Evolutionary conservation across 2,797 vertebrate species (phyloP).

Genomic region (Chromobotia macracanthus): DNA sequence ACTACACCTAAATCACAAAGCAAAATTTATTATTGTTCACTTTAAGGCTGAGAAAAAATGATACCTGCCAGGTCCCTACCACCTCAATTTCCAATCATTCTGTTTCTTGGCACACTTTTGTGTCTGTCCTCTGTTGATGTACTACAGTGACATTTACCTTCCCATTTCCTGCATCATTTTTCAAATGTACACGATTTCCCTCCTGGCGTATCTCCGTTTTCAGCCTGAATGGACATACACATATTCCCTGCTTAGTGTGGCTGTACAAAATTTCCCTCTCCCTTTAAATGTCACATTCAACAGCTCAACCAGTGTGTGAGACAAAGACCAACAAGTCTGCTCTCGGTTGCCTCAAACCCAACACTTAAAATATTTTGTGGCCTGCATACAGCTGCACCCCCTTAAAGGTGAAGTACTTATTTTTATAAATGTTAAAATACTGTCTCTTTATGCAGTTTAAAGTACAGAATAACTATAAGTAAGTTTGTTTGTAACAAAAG

Average conservation of each 20-base stretch:
- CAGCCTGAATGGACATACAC: slow-evolving; percentile 21
- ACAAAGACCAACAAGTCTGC: slow-evolving; percentile 24
- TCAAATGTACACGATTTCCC: slow-evolving; percentile 23
- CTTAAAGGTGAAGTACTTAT: neutral
- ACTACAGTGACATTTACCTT: slow-evolving; percentile 53
- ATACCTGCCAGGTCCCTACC: neutral
- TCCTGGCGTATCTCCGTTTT: slow-evolving; percentile 23
- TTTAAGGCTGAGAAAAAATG: neutral
- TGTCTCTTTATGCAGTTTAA: neutral
- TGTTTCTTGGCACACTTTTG: slow-evolving; percentile 25
- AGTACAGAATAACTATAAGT: neutral
- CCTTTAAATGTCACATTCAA: slow-evolving; percentile 47
- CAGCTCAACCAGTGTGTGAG: slow-evolving; percentile 31
- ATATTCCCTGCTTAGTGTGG: slow-evolving; percentile 11
- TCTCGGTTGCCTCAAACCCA: neutral
- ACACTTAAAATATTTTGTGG: neutral
- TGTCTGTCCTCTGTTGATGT: slow-evolving; percentile 37
- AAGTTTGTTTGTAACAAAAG: too few relatives aligned
- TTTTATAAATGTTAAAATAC: neutral
- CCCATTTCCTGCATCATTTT: slow-evolving; percentile 41
- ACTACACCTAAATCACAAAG: neutral
- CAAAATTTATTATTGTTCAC: slow-evolving; percentile 4
- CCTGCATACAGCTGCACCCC: neutral
- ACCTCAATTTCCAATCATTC: neutral
- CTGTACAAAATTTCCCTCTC: slow-evolving; percentile 17